Evolutionary conservation across 2,888 invertebrate genomes (phyloP).

Genomic region (Drosophila falleni): DNA sequence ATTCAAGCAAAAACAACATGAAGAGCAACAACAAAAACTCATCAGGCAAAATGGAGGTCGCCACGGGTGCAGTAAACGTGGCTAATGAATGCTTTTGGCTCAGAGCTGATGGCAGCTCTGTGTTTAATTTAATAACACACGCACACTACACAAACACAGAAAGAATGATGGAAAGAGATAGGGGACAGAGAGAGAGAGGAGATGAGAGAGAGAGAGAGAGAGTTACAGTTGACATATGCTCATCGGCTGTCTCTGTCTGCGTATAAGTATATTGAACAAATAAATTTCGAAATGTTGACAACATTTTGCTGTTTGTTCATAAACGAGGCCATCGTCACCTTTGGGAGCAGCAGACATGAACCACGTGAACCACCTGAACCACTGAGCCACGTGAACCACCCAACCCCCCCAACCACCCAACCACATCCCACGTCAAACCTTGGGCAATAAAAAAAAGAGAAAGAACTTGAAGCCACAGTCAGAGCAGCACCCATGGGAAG

Average conservation of each 20-base stretch:
- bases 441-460: constrained; percentile 45
- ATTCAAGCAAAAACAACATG: constrained; percentile 13
- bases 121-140: constrained; percentile 75
- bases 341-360: constrained; percentile 68
- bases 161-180: neutral
- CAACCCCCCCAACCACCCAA: constrained; percentile 27
- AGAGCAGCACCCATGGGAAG: constrained; percentile 52
- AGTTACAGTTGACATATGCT: constrained; percentile 53
- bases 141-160: constrained; percentile 47
- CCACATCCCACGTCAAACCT: constrained; percentile 49
- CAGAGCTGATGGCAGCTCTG: constrained; percentile 71
- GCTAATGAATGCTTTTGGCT: constrained; percentile 82
- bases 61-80: constrained; percentile 81
- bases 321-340: constrained; percentile 82
- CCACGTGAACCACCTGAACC: neutral
- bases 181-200: constrained; percentile 13
- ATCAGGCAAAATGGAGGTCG: constrained; percentile 80
- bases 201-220: constrained; percentile 10
- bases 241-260: constrained; percentile 51
- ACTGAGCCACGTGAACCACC: constrained; percentile 3
- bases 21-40: constrained; percentile 61
- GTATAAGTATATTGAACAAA: constrained; percentile 77
- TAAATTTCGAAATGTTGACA: constrained; percentile 81
- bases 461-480: constrained; percentile 57
- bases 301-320: constrained; percentile 81